These are phyloP conservation scores for Homarus americanus DNA, from an alignment of 1,140 invertebrate species.

Conservation along the genomic window DNA sequence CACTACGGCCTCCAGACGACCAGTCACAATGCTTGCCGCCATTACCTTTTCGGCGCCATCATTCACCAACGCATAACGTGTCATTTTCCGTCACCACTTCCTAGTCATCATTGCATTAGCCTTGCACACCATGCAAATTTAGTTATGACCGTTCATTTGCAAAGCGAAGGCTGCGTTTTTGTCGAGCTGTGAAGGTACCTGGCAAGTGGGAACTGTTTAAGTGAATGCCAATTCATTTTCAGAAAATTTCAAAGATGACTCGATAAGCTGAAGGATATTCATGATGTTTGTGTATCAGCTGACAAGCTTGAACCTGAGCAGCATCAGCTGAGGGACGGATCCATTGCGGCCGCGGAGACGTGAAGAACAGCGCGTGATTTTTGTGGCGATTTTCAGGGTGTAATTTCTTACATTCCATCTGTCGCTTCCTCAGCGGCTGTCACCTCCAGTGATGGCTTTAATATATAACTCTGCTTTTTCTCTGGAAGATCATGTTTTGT, in stretches of 20 bases:
- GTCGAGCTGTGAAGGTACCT: conserved; percentile 39
- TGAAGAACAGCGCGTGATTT: neutral
- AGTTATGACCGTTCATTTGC: conserved; percentile 60
- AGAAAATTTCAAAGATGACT: neutral
- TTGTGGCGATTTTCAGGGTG: conserved; percentile 5
- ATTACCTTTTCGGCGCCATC: conserved; percentile 47
- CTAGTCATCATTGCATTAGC: conserved; percentile 63
- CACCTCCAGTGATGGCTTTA: conserved; percentile 3
- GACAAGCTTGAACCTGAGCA: neutral
- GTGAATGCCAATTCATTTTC: conserved; percentile 25
- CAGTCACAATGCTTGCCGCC: conserved; percentile 29
- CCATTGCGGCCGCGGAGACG: neutral
- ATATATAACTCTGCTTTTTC: conserved; percentile 11
- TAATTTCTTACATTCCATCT: conserved; percentile 30
- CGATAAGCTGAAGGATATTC: neutral
- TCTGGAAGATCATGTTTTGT: neutral
- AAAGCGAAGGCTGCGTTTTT: conserved; percentile 28
- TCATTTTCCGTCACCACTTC: conserved; percentile 63
- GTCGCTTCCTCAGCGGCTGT: conserved; percentile 14
- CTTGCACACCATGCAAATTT: conserved; percentile 56
- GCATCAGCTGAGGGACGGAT: neutral
- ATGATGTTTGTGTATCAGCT: neutral
- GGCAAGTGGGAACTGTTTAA: conserved; percentile 9
- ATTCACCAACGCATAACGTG: conserved; percentile 44
- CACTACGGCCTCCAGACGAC: conserved; percentile 31